A percentile compares a stretch with the other conserved stretches of the same genome.
These are phyloP conservation scores for Phlogophora meticulosa DNA, from an alignment of 2,888 invertebrate species.

Conservation along the genomic window DNA sequence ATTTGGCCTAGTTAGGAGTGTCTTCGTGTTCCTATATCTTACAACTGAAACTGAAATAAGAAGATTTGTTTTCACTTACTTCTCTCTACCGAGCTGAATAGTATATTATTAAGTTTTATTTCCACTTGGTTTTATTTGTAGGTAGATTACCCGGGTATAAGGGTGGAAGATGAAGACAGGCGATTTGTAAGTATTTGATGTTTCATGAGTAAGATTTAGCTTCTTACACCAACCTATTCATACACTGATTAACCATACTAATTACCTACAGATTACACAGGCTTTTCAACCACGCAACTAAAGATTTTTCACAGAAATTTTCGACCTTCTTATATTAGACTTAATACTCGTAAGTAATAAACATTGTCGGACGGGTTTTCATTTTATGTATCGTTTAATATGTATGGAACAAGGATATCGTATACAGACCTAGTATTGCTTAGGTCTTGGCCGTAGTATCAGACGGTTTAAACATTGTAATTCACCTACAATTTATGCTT, in stretches of 20 bases:
- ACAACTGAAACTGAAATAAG: constrained; percentile 7
- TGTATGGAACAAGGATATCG: constrained; percentile 24
- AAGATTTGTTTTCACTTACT: not conserved
- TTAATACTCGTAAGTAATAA: constrained; percentile 3
- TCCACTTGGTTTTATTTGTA: too few species aligned
- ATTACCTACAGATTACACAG: too few species aligned
- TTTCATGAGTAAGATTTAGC: too few species aligned
- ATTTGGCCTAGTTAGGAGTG: constrained; percentile 27
- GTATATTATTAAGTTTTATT: not conserved
- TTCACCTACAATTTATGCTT: too few species aligned
- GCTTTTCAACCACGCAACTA: not conserved
- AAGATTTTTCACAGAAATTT: not conserved
- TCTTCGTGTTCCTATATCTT: not conserved
- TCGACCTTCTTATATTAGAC: constrained; percentile 13
- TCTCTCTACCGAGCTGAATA: not conserved
- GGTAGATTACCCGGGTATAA: too few species aligned
- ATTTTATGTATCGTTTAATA: constrained; percentile 31
- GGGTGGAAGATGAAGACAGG: too few species aligned
- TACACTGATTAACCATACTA: too few species aligned
- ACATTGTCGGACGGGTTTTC: constrained; percentile 31
- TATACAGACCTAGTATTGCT: constrained; percentile 7
- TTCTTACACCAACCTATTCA: too few species aligned
- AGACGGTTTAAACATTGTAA: not conserved
- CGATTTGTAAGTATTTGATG: too few species aligned
- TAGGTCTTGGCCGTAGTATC: too few species aligned